Evolutionary conservation across 2,797 vertebrate species (phyloP), one percentile per base, ranked within the genome.

Genomic region (Acrocephalus scirpaceus): DNA sequence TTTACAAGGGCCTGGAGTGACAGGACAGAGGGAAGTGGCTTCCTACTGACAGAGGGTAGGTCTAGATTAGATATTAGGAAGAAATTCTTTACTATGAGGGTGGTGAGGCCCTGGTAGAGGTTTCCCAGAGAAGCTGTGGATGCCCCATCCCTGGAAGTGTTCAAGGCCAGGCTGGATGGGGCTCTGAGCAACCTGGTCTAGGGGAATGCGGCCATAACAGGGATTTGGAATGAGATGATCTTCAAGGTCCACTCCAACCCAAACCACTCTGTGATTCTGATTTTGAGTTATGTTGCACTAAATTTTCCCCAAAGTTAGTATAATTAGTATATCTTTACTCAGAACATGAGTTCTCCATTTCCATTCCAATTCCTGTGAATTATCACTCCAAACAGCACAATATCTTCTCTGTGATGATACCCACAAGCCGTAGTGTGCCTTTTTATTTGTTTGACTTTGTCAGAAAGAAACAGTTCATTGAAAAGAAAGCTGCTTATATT

Each of bases 61-160:
- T 25, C 70, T 44, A 45, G 5, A 11, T 75, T 5, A 25, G 32
- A 5, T 8, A n/a, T 17, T 29, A 44, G 13, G 16, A 50, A 69
- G 26, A 75, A 56, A 62, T 17, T 48, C 12, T 69, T 61, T 3
- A 2, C 16, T 50, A 2, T 62, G 32, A 25, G 23, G 13, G 3
- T 69, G 42, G 1, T 62, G 36, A 62, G 26, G 4, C 21, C 0
- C 26, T 61, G 62, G 54, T 4, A 44, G 4, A 62, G 11, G 16
- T 10, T 75, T 0, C 1, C 50, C 19, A 29, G 13, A 62, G 47
- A 6, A 36, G 6, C 7, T 54, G 54, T 11, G 34, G 4, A 0
- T 54, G 7, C 2, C 9, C 7, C 48, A 42, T 69, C 15, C 30
- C 34, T 69, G 30, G 30, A 11, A 53, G 13, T 32, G 44, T n/a